Percentiles rank a stretch among this genome's conserved stretches.
phyloP scores from a whole-genome alignment of 2,797 vertebrate species.

The Philypnodon macrostomus region DNA sequence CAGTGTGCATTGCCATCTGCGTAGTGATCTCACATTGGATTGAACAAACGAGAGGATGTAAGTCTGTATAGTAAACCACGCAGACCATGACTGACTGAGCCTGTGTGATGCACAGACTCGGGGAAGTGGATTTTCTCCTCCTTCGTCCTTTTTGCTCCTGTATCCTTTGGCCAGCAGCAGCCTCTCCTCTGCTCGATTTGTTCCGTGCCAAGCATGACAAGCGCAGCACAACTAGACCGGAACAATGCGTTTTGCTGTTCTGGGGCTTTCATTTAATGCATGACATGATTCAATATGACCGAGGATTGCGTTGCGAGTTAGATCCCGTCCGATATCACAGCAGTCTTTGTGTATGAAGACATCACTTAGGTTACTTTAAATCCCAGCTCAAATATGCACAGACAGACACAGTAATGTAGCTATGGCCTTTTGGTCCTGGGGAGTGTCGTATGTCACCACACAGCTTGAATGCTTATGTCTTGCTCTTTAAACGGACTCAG shows the following conservation, averaged over 20 bases:
- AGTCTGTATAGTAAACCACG: constrained; percentile 49
- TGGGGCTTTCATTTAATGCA: constrained; percentile 61
- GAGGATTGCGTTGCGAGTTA: constrained; percentile 23
- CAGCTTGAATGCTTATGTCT: constrained; percentile 17
- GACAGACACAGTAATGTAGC: constrained; percentile 16
- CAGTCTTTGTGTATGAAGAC: neutral
- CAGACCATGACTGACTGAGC: constrained; percentile 67
- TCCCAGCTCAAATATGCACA: neutral
- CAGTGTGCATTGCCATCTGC: constrained; percentile 40
- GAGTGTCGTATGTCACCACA: neutral
- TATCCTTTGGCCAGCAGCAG: constrained; percentile 36
- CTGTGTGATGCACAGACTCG: constrained; percentile 50
- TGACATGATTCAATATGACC: constrained; percentile 52
- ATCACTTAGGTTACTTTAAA: neutral
- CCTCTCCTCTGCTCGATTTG: constrained; percentile 20
- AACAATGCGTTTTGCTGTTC: constrained; percentile 70
- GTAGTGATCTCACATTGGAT: constrained; percentile 49
- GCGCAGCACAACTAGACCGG: constrained; percentile 70
- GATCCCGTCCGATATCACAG: constrained; percentile 17
- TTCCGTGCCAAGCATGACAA: constrained; percentile 53
- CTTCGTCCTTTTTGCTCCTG: constrained; percentile 7
- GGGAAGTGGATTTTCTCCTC: constrained; percentile 16
- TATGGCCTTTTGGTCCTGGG: constrained; percentile 11
- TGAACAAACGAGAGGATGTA: constrained; percentile 31
- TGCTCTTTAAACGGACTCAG: constrained; percentile 3